Evolutionary conservation across 2,113 vertebrate genomes (phyloP), one percentile per base, ranked within the genome.

Genomic region (Trochalopteron elliotii): DNA sequence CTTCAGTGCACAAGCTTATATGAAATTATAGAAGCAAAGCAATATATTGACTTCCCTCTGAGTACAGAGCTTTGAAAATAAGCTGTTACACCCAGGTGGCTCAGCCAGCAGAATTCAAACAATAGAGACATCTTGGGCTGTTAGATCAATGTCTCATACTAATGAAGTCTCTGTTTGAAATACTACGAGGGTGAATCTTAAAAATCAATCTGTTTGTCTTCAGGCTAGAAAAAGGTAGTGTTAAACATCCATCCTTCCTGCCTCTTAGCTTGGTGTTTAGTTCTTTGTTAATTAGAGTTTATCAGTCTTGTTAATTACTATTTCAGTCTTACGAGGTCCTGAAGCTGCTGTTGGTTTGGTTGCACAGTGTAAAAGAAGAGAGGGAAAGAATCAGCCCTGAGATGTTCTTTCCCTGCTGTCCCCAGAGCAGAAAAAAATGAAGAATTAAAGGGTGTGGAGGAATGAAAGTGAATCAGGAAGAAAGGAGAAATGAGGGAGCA

Each of bases 151-250:
- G 86, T 47, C 83, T 86, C 23, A 20, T 39, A 24, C 28, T 96
- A 90, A 95, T 88, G 83, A 93, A 83, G 83, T 22, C 57, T 80
- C 56, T 89, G 35, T 52, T 89, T 2, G 5, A 89, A 84, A 67
- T 19, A 50, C 15, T 39, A 0, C 22, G 61, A 59, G 64, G 39
- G 49, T 55, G 69, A 75, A 71, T 67, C 60, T 44, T 72, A n/a
- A 49, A 91, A 91, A 91, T 85, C 78, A 82, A 91, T 92, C 70
- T 89, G 52, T 59, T 83, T 81, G 25, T 52, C 81, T 94, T 84
- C 10, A 44, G 65, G 76, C 33, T 57, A 63, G 78, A 79, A 53
- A 24, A 30, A 83, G 22, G 20, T 1, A 15, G 21, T 18, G 49
- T 40, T 64, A 56, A 85, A 68, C 44, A 40, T 31, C 67, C 7